Evolutionary conservation across 2,797 vertebrate genomes (phyloP), one percentile per base, ranked within the genome.

Genomic region (Muraenolepis orangiensis): DNA sequence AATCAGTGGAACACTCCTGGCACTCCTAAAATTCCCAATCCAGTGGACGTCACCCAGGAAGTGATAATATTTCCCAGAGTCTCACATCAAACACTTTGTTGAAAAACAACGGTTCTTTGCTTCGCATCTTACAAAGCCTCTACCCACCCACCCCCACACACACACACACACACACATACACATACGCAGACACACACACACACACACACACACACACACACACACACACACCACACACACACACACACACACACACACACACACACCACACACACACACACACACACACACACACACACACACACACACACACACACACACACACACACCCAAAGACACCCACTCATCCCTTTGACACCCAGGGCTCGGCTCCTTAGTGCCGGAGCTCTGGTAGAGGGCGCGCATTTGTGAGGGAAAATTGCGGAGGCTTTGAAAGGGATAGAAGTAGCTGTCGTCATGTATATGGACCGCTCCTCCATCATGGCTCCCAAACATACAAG

Each of bases 151-250:
- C 72, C 86, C 83, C 76, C 84, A 78, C 85, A 29, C 18, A 16
- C 88, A 87, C 82, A 42, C 40, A 42, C 40, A 42, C 40, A 42
- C 40, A 42, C 40, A 7, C 20, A 57, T 18, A 46, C 42, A 46
- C 42, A 46, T 18, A 46, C 42, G 20, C 42, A 46, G 14, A 46
- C 42, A 46, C 42, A 46, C 42, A 46, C 42, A 46, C 42, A 46
- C 42, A 20, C 42, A 46, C 18, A 46, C 36, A 38, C 36, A 1
- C n/a, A 89, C 76, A 75, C 87, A 80, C 82, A 76, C 81, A 80
- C 81, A 77, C 86, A 90, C 90, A 87, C 87, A 86, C 71, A n/a
- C 83, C 79, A 90, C 93, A 93, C 88, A 91, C 40, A 42, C 40
- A 42, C 40, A 42, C 40, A 42, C 40, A 7, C 20, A 57, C 42